Conservation (phyloP, 2,888 invertebrate genomes). For the Drosophila lacicola region DNA sequence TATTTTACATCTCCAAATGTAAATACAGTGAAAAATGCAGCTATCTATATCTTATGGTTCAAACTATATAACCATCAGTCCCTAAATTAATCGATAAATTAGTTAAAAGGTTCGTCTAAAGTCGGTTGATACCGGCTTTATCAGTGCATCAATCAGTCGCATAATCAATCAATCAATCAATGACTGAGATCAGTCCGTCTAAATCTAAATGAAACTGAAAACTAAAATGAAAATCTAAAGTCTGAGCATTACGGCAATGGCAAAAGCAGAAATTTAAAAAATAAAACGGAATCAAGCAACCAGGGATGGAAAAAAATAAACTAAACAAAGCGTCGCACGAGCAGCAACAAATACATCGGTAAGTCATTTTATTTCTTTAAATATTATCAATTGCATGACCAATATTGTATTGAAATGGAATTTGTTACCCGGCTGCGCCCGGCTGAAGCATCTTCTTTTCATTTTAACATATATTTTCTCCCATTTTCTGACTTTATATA, state of each 20-base stretch:
- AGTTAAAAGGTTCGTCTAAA: not conserved
- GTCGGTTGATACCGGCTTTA: too few relatives aligned
- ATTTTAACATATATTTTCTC: not conserved
- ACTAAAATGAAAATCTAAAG: conserved; percentile 37
- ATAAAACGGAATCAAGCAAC: conserved; percentile 6
- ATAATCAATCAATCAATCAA: too few relatives aligned
- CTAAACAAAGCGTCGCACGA: not conserved
- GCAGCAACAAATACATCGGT: not conserved
- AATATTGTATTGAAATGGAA: conserved; percentile 5
- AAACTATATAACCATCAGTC: too few relatives aligned
- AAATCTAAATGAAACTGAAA: conserved; percentile 37
- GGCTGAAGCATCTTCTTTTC: too few relatives aligned
- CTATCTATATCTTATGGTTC: too few relatives aligned
- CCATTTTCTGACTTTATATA: too few relatives aligned
- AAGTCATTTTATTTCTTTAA: conserved; percentile 2
- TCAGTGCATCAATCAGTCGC: not conserved
- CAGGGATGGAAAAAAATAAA: conserved; percentile 4
- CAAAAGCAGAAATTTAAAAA: conserved; percentile 14
- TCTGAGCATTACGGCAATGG: conserved; percentile 18
- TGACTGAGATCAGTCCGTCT: not conserved
- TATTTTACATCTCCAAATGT: too few relatives aligned
- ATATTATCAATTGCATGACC: conserved; percentile 6
- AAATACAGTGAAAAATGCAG: too few relatives aligned
- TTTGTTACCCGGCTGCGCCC: not conserved
- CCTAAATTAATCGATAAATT: not conserved